Conservation (phyloP, 92 coral and sea anemone species). For the Paramuricea clavata region DNA sequence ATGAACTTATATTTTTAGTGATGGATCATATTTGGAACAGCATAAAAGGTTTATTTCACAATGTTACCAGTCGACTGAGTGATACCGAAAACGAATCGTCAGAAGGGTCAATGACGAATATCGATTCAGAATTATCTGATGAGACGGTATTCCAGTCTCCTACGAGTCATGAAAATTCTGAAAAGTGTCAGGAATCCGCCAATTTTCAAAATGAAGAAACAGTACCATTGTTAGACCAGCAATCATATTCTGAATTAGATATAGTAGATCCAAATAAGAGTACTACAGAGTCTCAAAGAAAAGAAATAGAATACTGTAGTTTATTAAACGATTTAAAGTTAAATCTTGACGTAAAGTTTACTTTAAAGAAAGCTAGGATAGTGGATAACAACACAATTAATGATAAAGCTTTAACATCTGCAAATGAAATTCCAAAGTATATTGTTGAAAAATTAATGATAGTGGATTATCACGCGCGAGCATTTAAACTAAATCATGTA, state of each 20-base stretch:
- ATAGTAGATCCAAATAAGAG: neutral
- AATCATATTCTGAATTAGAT: neutral
- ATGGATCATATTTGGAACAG: neutral
- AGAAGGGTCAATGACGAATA: neutral
- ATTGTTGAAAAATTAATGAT: slow-evolving; percentile 41
- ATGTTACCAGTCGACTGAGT: neutral
- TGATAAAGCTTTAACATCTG: slow-evolving; percentile 41
- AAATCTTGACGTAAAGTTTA: slow-evolving; percentile 17
- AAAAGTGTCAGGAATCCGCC: neutral
- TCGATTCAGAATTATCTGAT: neutral
- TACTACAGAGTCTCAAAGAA: neutral
- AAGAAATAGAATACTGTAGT: neutral
- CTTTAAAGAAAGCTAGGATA: slow-evolving; percentile 4
- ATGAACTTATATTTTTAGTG: neutral
- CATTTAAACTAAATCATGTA: slow-evolving; percentile 25
- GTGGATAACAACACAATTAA: slow-evolving; percentile 22
- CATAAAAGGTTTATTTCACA: neutral
- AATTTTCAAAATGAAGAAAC: neutral
- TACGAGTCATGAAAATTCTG: neutral
- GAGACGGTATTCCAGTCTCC: neutral
- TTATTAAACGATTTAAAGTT: slow-evolving; percentile 8
- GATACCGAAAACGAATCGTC: neutral
- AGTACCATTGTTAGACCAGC: neutral
- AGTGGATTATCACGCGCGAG: slow-evolving; percentile 46
- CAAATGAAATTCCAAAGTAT: slow-evolving; percentile 19